phyloP scores from a whole-genome alignment of 2,113 vertebrate species.

The Pycnonotus jocosus region DNA sequence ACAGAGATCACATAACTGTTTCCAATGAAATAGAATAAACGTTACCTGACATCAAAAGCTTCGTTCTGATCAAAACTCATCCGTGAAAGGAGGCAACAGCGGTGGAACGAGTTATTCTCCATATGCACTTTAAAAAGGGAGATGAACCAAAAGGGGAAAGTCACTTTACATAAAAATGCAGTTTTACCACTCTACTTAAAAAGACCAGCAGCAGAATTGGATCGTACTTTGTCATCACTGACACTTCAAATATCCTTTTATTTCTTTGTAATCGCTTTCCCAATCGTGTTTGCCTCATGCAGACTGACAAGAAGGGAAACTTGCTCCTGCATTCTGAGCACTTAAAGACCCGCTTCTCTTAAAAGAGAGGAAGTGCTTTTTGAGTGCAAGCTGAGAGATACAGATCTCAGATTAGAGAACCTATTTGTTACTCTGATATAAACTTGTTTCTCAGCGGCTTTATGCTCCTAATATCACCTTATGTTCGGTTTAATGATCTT shows the following conservation, averaged over 20 bases:
- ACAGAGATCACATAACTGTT: background rate
- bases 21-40: background rate
- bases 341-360: background rate
- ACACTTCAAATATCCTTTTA: slow-evolving; percentile 70
- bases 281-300: background rate
- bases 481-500: background rate
- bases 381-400: background rate
- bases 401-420: background rate
- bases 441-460: slow-evolving; percentile 3
- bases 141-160: background rate
- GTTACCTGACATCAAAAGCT: background rate
- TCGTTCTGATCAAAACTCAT: background rate
- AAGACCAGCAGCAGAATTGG: slow-evolving; percentile 35
- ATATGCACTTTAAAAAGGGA: background rate
- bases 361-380: slow-evolving; percentile 27
- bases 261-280: slow-evolving; percentile 61
- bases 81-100: background rate
- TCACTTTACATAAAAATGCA: slow-evolving; percentile 58
- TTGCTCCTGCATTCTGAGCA: slow-evolving; percentile 7
- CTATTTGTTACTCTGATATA: background rate
- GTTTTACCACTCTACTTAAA: background rate
- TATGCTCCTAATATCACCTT: background rate
- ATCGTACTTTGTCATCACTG: slow-evolving; percentile 60
- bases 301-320: slow-evolving; percentile 34
- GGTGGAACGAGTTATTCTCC: slow-evolving; percentile 38